phyloP scores from a whole-genome alignment of 2,888 invertebrate species.

The Pasiphila rectangulata region DNA sequence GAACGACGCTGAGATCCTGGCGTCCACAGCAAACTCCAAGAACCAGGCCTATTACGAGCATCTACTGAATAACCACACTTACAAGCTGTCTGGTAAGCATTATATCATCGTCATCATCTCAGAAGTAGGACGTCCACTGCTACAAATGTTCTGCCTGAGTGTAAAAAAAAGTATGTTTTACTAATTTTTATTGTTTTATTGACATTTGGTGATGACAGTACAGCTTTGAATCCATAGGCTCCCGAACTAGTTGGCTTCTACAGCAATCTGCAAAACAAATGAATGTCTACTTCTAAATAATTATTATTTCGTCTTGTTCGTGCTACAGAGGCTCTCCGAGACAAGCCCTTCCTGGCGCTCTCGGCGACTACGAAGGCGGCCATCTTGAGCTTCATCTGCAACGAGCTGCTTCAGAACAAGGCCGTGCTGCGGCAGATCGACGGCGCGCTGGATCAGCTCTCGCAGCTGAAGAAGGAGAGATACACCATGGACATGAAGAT shows the following conservation, averaged over 20 bases:
- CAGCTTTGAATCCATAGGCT: no score
- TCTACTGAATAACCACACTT: conserved; percentile 88
- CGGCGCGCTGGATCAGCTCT: conserved; percentile 90
- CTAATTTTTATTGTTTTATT: neutral
- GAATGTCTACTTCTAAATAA: no score
- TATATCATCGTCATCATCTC: no score
- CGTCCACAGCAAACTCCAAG: conserved; percentile 84
- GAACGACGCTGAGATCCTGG: conserved; percentile 84
- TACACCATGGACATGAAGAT: conserved; percentile 96
- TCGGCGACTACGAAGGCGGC: conserved; percentile 92
- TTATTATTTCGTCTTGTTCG: no score
- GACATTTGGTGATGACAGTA: no score
- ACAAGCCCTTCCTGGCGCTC: conserved; percentile 92
- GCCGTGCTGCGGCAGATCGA: conserved; percentile 95
- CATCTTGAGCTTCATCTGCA: conserved; percentile 94
- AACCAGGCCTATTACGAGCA: conserved; percentile 90
- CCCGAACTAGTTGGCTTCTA: no score
- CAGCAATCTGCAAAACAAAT: no score
- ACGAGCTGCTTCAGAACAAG: conserved; percentile 96
- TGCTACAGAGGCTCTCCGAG: conserved; percentile 86
- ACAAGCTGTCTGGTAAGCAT: conserved; percentile 86
- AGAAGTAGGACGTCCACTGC: no score
- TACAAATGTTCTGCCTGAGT: no score
- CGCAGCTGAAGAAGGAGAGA: conserved; percentile 92
- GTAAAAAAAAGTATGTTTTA: no score